Conservation (phyloP, 2,113 vertebrate species). For the Emydura subglobosa region DNA sequence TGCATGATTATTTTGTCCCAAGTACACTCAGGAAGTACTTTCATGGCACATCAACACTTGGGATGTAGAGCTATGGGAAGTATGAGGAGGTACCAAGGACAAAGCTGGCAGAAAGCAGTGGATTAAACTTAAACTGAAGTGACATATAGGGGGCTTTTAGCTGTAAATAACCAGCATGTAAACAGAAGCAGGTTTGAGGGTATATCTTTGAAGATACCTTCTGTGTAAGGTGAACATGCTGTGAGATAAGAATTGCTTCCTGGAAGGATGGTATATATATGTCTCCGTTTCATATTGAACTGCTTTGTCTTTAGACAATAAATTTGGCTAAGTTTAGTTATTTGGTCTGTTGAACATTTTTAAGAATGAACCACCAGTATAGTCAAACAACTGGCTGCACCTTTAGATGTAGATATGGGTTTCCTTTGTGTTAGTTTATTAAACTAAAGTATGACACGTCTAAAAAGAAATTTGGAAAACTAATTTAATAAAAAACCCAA, state of each 20-base stretch:
- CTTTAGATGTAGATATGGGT: no score
- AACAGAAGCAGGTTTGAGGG: neutral
- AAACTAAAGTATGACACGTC: fast-evolving
- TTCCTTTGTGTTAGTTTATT: neutral
- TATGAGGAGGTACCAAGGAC: no score
- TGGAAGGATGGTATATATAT: neutral
- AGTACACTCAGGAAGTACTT: neutral
- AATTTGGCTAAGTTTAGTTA: neutral
- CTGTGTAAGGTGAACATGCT: neutral
- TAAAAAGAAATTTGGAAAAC: neutral
- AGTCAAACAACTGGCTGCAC: neutral
- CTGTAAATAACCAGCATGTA: neutral
- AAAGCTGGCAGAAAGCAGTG: neutral
- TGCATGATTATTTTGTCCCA: neutral
- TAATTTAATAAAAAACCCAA: neutral
- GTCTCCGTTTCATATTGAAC: neutral
- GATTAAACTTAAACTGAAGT: neutral
- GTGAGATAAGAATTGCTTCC: neutral
- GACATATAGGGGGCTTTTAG: neutral
- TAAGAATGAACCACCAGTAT: no score
- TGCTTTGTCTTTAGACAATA: neutral
- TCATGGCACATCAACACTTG: neutral
- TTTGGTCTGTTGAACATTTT: neutral
- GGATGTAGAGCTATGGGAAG: no score
- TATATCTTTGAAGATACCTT: neutral